phyloP scores from a whole-genome alignment of 2,113 vertebrate species.

The Thermophis baileyi region DNA sequence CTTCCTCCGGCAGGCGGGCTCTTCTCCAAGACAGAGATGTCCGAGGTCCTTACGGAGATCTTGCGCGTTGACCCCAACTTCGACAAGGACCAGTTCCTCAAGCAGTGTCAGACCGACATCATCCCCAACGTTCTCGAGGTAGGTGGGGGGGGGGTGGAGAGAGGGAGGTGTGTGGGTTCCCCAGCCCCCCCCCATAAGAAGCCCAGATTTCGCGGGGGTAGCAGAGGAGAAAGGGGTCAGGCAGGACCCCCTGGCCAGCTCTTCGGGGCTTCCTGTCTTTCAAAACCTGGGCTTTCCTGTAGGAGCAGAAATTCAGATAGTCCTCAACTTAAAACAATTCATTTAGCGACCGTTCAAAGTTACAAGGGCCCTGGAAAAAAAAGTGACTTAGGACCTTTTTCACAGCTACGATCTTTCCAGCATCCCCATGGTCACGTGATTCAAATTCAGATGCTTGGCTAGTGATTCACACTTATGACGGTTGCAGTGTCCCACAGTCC shows the following conservation, averaged over 20 bases:
- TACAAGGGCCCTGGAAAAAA: too few species aligned
- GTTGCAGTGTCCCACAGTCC: too few species aligned
- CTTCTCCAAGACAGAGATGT: slow-evolving; percentile 98
- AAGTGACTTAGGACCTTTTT: too few species aligned
- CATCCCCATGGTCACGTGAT: too few species aligned
- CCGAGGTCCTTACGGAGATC: slow-evolving; percentile 93
- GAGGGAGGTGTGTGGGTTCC: background rate
- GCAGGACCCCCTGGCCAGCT: background rate
- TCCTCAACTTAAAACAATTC: too few species aligned
- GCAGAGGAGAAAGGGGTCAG: background rate
- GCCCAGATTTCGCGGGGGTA: background rate
- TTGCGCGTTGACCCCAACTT: slow-evolving; percentile 87
- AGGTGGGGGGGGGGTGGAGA: background rate
- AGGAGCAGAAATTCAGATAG: background rate
- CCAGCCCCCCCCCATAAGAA: background rate
- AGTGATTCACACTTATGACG: too few species aligned
- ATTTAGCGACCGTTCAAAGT: too few species aligned
- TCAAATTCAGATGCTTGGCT: too few species aligned
- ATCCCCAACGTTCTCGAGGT: slow-evolving; percentile 97
- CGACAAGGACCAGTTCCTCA: slow-evolving; percentile 90
- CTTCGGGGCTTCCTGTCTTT: background rate
- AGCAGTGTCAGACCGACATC: slow-evolving; percentile 88
- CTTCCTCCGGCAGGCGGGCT: slow-evolving; percentile 76
- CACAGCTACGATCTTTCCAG: too few species aligned
- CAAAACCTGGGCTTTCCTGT: background rate